Conservation (phyloP, 2,113 vertebrate genomes). For the Pterocles orientalis region DNA sequence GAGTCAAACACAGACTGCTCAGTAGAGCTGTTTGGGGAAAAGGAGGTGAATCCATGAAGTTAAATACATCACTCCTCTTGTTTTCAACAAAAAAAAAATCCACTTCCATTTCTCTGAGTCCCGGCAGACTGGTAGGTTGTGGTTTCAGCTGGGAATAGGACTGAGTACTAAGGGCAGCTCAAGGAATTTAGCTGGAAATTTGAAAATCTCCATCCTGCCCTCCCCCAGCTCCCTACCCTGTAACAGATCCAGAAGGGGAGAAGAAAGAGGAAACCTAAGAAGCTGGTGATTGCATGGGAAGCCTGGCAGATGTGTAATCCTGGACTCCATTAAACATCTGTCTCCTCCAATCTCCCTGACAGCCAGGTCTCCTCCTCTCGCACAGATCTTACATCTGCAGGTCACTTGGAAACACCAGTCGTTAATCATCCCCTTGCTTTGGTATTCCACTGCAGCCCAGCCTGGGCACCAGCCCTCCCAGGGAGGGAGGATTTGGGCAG, state of each 20-base stretch:
- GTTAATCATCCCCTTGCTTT: neutral
- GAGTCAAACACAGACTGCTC: neutral
- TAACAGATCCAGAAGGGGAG: neutral
- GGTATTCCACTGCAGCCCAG: neutral
- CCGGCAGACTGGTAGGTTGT: neutral
- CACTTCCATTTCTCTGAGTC: neutral
- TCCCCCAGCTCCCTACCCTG: neutral
- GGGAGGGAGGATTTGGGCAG: neutral
- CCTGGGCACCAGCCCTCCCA: neutral
- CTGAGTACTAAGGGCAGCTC: slow-evolving; percentile 6
- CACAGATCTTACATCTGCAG: neutral
- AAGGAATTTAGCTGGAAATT: slow-evolving; percentile 34
- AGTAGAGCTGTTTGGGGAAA: neutral
- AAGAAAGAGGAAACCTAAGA: slow-evolving; percentile 40
- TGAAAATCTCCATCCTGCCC: slow-evolving; percentile 7
- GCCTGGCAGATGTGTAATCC: slow-evolving; percentile 50
- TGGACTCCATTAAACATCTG: slow-evolving; percentile 63
- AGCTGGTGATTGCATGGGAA: slow-evolving; percentile 33
- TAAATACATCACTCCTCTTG: neutral
- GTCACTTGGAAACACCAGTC: neutral
- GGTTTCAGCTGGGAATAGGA: neutral
- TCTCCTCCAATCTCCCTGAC: slow-evolving; percentile 57
- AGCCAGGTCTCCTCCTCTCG: neutral
- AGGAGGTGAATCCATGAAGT: neutral
- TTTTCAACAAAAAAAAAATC: neutral